Evolutionary conservation across 1,140 invertebrate species (phyloP), one percentile per base, ranked within the genome.

Genomic region (Cephus cinctus): DNA sequence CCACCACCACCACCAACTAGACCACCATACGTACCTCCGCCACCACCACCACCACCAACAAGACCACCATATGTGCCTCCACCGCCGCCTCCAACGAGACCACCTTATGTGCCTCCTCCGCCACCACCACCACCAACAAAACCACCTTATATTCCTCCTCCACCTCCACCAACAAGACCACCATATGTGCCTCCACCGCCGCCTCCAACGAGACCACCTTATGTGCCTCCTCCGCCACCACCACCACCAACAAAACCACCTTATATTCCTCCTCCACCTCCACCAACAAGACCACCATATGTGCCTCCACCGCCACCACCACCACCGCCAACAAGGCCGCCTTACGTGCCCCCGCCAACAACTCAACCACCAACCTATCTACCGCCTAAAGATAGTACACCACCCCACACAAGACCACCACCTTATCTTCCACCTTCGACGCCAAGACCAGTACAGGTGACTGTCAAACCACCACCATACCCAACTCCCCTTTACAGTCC

Each of bases 351-450:
- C 11, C 2, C 34, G 19, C 34, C 34, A 5, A 9, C 23, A 15
- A 42, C 36, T 9, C 22, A 15, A 21, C 16, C 47, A 34, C 4
- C 22, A 3, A 18, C 22, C 2, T 41, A 43, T 30, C n/a, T 41
- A 3, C 47, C 47, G 5, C 47, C 39, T 3, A 43, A 12, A 14
- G 25, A 16, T 40, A 12, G 20, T 2, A 19, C 20, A 30, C 52
- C 43, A 44, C 34, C 34, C 14, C 14, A 31, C 5, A 60, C 54
- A 0, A 49, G 62, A 39, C 65, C 70, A 27, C 54, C 63, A 9
- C 65, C 69, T 5, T 69, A 71, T 48, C 47, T 72, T 16, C 64
- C 69, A 19, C 65, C 67, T 16, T 60, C 67, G 20, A 45, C 63
- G 5, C 56, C 61, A 16, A 57, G 58, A 43, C 59, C 63, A n/a